A percentile compares a stretch with the other conserved stretches of the same genome.
phyloP scores from a whole-genome alignment of 2,797 vertebrate genomes.

The Pygocentrus nattereri region DNA sequence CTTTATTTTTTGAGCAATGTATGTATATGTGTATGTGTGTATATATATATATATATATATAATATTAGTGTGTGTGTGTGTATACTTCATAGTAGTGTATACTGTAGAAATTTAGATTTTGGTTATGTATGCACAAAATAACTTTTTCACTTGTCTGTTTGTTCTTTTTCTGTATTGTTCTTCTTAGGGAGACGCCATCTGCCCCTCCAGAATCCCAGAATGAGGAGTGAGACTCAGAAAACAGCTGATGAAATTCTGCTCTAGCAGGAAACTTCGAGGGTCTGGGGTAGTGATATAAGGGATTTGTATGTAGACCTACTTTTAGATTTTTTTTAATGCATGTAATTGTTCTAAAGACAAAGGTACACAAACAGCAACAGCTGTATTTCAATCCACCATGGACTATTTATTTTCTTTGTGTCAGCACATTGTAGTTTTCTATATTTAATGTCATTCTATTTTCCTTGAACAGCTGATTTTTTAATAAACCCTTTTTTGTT shows the following conservation, averaged over 20 bases:
- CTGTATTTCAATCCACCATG: neutral
- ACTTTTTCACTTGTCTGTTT: neutral
- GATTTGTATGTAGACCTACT: neutral
- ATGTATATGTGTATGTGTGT: too few relatives aligned
- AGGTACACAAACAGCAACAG: neutral
- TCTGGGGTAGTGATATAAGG: neutral
- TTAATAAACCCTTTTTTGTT: constrained; percentile 18
- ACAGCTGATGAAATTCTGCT: neutral
- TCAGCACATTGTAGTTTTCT: neutral
- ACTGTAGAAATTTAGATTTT: neutral
- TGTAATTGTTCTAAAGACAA: neutral
- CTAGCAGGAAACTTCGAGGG: neutral
- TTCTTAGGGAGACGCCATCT: constrained; percentile 36
- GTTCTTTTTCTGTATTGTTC: neutral
- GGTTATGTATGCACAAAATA: neutral
- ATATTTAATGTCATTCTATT: neutral
- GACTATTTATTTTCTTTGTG: constrained; percentile 13
- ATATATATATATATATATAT: too few relatives aligned
- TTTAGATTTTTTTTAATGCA: neutral
- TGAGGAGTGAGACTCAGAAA: constrained; percentile 51
- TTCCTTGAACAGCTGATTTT: neutral
- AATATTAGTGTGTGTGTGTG: too few relatives aligned
- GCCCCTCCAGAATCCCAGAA: constrained; percentile 58
- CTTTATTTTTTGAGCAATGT: too few relatives aligned
- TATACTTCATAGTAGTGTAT: too few relatives aligned